These are phyloP conservation scores for Melanotus villosus DNA, from an alignment of 2,888 invertebrate species.

Conservation along the genomic window DNA sequence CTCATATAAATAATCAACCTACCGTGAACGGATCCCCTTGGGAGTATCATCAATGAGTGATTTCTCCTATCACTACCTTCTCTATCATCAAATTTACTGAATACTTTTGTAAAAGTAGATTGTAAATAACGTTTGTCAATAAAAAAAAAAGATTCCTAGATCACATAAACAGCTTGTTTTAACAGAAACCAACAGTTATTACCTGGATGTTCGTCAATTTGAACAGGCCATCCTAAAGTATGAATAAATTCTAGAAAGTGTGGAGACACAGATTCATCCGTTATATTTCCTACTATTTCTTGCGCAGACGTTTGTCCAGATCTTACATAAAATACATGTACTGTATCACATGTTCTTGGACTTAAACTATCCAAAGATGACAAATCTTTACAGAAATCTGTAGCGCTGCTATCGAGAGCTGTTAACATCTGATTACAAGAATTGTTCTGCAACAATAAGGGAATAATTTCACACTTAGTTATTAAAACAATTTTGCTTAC, in stretches of 20 bases:
- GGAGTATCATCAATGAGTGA: no score
- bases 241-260: conserved; percentile 74
- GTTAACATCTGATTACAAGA: conserved; percentile 72
- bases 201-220: conserved; percentile 88
- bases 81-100: no score
- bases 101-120: no score
- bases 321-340: conserved; percentile 94
- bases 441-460: conserved; percentile 64
- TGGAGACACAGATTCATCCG: conserved; percentile 68
- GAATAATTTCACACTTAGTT: no score
- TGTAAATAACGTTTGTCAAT: no score
- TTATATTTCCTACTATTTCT: conserved; percentile 86
- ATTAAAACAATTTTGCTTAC: conserved; percentile 54
- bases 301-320: conserved; percentile 84
- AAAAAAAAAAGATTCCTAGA: no score
- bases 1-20: no score
- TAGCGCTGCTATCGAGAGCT: conserved; percentile 78
- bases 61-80: no score
- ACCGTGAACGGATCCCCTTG: no score
- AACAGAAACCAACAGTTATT: no score
- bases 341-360: conserved; percentile 90
- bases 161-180: no score
- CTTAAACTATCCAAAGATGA: conserved; percentile 89
- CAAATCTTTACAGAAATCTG: conserved; percentile 85
- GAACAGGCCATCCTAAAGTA: conserved; percentile 91